Percentiles rank a stretch among this genome's conserved stretches.
Conservation (phyloP, 2,888 invertebrate genomes). For the Acleris emargana region DNA sequence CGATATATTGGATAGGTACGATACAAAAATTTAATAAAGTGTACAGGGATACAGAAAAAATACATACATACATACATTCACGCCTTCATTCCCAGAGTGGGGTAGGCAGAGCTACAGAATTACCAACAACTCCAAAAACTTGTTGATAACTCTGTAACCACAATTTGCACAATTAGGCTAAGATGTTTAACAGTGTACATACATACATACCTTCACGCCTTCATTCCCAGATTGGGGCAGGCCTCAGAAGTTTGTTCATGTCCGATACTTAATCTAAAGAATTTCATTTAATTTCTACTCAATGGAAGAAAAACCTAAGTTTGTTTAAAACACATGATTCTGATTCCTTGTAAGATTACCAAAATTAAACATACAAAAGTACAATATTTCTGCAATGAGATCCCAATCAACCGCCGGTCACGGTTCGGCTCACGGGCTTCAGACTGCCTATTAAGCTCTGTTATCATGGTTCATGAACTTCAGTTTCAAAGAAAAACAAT, state of each 20-base stretch:
- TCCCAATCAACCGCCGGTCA: slow-evolving; percentile 68
- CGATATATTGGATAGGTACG: no score
- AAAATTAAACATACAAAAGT: slow-evolving; percentile 73
- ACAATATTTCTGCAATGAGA: slow-evolving; percentile 78
- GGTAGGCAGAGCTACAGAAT: no score
- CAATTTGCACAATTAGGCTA: no score
- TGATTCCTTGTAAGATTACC: slow-evolving; percentile 67
- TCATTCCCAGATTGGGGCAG: no score
- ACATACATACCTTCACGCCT: no score
- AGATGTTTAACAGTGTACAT: no score
- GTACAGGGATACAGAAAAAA: no score
- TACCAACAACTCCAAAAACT: no score
- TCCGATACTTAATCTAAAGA: slow-evolving; percentile 73
- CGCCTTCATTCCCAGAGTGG: no score
- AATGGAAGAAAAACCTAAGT: slow-evolving; percentile 75
- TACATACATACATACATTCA: no score
- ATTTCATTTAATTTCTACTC: slow-evolving; percentile 72
- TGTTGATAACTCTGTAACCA: no score
- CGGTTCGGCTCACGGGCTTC: slow-evolving; percentile 41
- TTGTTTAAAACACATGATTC: slow-evolving; percentile 82
- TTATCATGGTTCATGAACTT: slow-evolving; percentile 55
- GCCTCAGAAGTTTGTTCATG: slow-evolving; percentile 80
- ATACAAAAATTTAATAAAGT: no score
- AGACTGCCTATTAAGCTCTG: slow-evolving; percentile 45
- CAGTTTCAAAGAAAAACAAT: slow-evolving; percentile 62